Base-by-base conservation (phyloP, 1,140 invertebrate genomes). In the Drosophila seguyi region DNA sequence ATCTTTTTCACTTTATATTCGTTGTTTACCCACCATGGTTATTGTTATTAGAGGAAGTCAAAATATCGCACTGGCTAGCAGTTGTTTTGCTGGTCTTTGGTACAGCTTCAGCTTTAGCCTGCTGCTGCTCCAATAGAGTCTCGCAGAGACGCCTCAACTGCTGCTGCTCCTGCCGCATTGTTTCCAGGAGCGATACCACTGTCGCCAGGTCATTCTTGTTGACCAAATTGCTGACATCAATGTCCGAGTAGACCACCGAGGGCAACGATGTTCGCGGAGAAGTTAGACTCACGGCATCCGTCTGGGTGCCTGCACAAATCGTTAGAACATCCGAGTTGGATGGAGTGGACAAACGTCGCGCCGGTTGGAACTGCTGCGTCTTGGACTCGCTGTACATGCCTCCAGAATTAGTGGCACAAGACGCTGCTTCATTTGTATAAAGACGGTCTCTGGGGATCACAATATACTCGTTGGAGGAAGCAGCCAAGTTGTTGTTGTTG, bases 231-330 rank as follows among this genome's bases (percentile, higher is more conserved):
- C 60, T 60, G 1, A 69, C 8, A 18, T 86, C 79, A 8, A 68
- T 56, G 36, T 78, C 75, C 16, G 65, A 48, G 65, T 59, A 31
- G n/a, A 79, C 41, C 38, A 59, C 62, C 39, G 44, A 53, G 0
- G 55, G 14, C 10, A 52, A n/a, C 16, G 36, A n/a, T 5, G 60
- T 60, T 13, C 52, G 56, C 2, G 45, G 16, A 8, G 67, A 34
- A 1, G 66, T 39, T 13, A 22, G 38, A 14, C 18, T 41, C 14
- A 69, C 67, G 2, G 58, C 2, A 11, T 92, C 91, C 11, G 91
- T 92, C 71, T 92, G 91, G 20, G 91, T 92, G 25, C 90, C 75
- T 34, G 86, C 91, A 74, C 90, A 92, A 61, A 92, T 92, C 1
- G 91, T 92, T 5, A 92, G 79, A 1, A 92, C 84, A 67, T 92